phyloP scores from a whole-genome alignment of 1,140 invertebrate species.

The Cydia splendana region DNA sequence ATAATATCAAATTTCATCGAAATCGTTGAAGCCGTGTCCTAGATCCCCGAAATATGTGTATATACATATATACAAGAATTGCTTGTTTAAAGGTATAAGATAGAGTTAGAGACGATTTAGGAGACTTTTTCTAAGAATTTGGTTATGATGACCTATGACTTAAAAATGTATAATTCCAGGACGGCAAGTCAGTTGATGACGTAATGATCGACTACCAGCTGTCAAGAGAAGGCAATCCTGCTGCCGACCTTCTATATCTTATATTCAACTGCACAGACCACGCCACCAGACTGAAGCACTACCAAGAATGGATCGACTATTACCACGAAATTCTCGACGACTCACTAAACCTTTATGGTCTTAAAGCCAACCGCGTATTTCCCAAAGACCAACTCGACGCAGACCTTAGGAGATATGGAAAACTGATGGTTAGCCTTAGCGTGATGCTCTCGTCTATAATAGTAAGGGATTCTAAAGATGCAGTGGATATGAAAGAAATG shows the following conservation, averaged over 20 bases:
- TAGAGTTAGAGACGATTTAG: too few species aligned
- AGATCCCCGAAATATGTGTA: too few species aligned
- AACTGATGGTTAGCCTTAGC: constrained; percentile 33
- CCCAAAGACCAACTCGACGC: constrained; percentile 45
- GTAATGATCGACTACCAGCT: constrained; percentile 51
- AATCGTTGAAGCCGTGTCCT: too few species aligned
- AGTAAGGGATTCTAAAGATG: constrained; percentile 23
- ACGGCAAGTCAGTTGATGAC: constrained; percentile 33
- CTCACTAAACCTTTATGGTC: constrained; percentile 38
- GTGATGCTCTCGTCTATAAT: background rate
- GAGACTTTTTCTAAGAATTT: too few species aligned
- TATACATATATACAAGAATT: too few species aligned
- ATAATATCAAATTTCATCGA: too few species aligned
- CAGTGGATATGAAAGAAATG: background rate
- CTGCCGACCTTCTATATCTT: constrained; percentile 40
- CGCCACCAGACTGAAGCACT: constrained; percentile 40
- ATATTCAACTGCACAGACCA: constrained; percentile 48
- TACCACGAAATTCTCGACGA: constrained; percentile 45
- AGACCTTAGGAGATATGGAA: constrained; percentile 45
- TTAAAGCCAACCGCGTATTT: constrained; percentile 42
- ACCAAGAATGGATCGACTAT: constrained; percentile 48
- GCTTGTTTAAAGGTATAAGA: too few species aligned
- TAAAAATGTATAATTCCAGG: constrained; percentile 42
- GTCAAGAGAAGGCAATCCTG: constrained; percentile 38
- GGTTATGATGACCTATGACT: background rate